These are phyloP conservation scores for Drosophila kohkoa DNA, from an alignment of 1,140 invertebrate genomes.

Conservation along the genomic window DNA sequence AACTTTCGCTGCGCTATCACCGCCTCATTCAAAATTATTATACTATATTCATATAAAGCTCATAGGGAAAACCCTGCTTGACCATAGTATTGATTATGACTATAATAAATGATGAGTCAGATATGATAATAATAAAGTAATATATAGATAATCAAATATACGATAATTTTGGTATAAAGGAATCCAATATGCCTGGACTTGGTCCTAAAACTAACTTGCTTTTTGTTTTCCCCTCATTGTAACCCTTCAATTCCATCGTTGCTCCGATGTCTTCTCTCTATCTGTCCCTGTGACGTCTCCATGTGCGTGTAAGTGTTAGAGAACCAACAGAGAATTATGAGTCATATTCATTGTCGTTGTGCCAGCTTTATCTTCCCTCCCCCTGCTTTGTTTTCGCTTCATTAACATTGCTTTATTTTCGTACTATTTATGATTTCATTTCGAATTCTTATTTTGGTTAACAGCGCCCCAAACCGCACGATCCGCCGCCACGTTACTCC, in stretches of 20 bases:
- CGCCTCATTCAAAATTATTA: too few relatives aligned
- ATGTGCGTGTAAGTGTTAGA: constrained; percentile 66
- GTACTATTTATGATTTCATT: constrained; percentile 33
- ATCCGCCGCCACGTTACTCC: constrained; percentile 82
- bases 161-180: neutral
- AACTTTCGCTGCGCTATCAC: too few relatives aligned
- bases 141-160: too few relatives aligned
- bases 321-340: constrained; percentile 31
- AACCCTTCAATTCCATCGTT: constrained; percentile 28
- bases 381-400: constrained; percentile 15
- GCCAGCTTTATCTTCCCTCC: constrained; percentile 22
- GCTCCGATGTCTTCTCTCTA: constrained; percentile 17
- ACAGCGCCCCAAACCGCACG: constrained; percentile 75
- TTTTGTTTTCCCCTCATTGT: constrained; percentile 48
- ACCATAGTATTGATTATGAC: too few relatives aligned
- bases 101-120: too few relatives aligned
- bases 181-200: constrained; percentile 34
- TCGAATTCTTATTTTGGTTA: constrained; percentile 60
- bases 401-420: constrained; percentile 21
- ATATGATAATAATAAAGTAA: too few relatives aligned
- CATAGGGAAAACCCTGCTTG: too few relatives aligned
- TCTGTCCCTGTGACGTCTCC: constrained; percentile 48
- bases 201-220: constrained; percentile 64
- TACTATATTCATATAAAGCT: too few relatives aligned
- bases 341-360: constrained; percentile 63